Conservation (phyloP, 2,797 vertebrate species). For the Acridotheres tristis region DNA sequence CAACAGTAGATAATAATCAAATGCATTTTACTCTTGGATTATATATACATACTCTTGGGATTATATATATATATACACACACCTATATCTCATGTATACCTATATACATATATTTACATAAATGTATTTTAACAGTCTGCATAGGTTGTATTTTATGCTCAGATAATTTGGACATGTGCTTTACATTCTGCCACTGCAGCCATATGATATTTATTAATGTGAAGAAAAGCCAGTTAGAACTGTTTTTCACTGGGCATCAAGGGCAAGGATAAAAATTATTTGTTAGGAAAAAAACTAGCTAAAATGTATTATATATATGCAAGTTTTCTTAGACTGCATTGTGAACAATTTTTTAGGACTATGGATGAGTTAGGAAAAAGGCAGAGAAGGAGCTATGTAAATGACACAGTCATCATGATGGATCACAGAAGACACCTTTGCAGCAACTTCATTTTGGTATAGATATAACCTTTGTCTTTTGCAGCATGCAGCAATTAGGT, state of each 20-base stretch:
- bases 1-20: background rate
- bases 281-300: background rate
- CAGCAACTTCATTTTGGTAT: background rate
- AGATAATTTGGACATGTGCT: constrained; percentile 56
- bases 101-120: constrained; percentile 6
- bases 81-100: background rate
- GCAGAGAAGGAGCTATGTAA: background rate
- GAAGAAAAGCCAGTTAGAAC: constrained; percentile 3
- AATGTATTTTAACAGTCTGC: background rate
- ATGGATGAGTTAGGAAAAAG: background rate
- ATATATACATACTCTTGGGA: too few species aligned
- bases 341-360: background rate
- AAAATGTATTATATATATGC: background rate
- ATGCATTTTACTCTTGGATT: background rate
- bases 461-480: background rate
- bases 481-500: background rate
- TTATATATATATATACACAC: background rate
- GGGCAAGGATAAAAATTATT: background rate
- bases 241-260: background rate
- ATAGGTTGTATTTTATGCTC: constrained; percentile 43
- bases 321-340: background rate
- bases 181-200: constrained; percentile 41
- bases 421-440: background rate
- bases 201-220: constrained; percentile 52
- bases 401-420: background rate